These are phyloP conservation scores for Hesperia comma DNA, from an alignment of 2,888 invertebrate genomes.

Conservation along the genomic window DNA sequence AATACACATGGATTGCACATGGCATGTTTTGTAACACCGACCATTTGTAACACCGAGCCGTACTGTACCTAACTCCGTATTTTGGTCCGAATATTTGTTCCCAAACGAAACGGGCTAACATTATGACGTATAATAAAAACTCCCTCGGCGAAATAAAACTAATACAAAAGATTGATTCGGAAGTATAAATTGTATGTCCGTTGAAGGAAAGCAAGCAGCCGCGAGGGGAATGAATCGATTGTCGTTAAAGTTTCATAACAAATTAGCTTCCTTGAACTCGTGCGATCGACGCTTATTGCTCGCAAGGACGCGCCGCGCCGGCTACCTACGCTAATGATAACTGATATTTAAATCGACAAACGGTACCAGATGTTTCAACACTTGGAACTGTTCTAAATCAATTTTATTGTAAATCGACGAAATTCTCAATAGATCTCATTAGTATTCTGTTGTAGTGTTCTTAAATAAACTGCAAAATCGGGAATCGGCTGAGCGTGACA, in stretches of 20 bases:
- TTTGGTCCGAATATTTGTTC: neutral
- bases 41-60: neutral
- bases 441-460: no score
- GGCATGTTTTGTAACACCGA: neutral
- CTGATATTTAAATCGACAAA: no score
- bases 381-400: no score
- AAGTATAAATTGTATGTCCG: slow-evolving; percentile 19
- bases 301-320: neutral
- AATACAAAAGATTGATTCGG: slow-evolving; percentile 24
- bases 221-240: slow-evolving; percentile 33
- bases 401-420: no score
- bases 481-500: no score
- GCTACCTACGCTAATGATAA: no score
- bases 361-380: no score
- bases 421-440: no score
- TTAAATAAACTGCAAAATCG: no score
- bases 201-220: neutral
- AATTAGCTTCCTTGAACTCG: slow-evolving; percentile 41
- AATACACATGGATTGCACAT: neutral
- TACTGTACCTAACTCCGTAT: neutral
- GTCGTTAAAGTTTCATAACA: slow-evolving; percentile 49
- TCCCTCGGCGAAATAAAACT: slow-evolving; percentile 20
- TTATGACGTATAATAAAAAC: slow-evolving; percentile 22
- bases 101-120: slow-evolving; percentile 9
- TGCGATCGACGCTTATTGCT: neutral